phyloP scores from a whole-genome alignment of 37 sponge, comb jelly and placozoan species.

The Beroe ovata region DNA sequence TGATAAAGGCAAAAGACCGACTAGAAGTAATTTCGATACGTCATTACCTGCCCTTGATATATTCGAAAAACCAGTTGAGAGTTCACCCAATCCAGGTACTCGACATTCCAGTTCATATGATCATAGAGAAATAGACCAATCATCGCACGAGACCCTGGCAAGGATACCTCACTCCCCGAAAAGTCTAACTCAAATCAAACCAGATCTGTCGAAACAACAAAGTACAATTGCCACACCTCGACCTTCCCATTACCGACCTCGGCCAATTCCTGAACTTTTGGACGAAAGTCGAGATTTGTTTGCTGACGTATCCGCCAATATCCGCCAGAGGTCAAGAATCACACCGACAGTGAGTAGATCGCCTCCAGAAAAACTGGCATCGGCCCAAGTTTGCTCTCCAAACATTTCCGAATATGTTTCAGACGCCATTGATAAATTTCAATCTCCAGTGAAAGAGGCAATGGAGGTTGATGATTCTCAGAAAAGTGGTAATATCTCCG shows the following conservation, averaged over 20 bases:
- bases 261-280: neutral
- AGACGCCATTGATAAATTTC: neutral
- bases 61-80: neutral
- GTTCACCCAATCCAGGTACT: neutral
- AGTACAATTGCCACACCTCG: neutral
- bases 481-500: no score
- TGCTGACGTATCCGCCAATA: neutral
- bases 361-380: neutral
- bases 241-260: no score
- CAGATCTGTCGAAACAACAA: neutral
- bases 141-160: neutral
- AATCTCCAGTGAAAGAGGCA: neutral
- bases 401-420: neutral
- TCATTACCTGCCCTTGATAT: neutral
- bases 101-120: neutral
- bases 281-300: conserved; percentile 40
- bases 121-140: neutral
- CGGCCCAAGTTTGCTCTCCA: no score
- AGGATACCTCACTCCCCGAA: neutral
- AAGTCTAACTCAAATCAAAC: neutral
- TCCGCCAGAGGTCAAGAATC: neutral
- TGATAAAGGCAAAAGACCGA: neutral
- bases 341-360: neutral
- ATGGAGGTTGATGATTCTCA: neutral
- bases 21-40: neutral